These are phyloP conservation scores for Hemicentrotus pulcherrimus DNA, from an alignment of 35 echinoderm and acorn worm genomes.

Conservation along the genomic window DNA sequence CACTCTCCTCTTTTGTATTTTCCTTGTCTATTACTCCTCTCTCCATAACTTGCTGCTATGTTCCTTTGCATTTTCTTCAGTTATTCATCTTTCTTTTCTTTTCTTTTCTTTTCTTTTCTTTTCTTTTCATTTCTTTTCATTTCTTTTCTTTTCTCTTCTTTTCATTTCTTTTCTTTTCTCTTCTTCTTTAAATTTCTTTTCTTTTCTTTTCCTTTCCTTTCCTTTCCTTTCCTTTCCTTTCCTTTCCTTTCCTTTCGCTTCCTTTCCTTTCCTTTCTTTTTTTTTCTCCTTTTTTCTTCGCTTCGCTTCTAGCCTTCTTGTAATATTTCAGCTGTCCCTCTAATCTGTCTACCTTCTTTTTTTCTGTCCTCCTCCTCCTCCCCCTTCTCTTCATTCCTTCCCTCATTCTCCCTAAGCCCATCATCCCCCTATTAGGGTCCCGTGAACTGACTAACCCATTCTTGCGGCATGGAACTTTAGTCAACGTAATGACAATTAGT, in stretches of 20 bases:
- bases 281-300: background rate
- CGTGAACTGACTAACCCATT: background rate
- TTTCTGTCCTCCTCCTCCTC: background rate
- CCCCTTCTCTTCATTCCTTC: background rate
- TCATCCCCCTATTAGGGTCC: background rate
- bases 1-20: no score
- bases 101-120: background rate
- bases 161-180: background rate
- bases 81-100: background rate
- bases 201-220: background rate
- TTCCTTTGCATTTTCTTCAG: background rate
- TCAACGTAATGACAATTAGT: slow-evolving; percentile 19
- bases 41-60: no score
- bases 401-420: background rate
- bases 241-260: background rate
- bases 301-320: no score
- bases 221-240: background rate
- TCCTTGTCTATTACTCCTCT: no score
- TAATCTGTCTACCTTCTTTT: background rate
- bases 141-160: background rate
- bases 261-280: background rate
- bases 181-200: background rate
- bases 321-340: background rate
- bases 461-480: background rate
- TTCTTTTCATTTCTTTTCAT: background rate